phyloP scores from a whole-genome alignment of 2,797 vertebrate genomes.

The Thamnophis elegans region DNA sequence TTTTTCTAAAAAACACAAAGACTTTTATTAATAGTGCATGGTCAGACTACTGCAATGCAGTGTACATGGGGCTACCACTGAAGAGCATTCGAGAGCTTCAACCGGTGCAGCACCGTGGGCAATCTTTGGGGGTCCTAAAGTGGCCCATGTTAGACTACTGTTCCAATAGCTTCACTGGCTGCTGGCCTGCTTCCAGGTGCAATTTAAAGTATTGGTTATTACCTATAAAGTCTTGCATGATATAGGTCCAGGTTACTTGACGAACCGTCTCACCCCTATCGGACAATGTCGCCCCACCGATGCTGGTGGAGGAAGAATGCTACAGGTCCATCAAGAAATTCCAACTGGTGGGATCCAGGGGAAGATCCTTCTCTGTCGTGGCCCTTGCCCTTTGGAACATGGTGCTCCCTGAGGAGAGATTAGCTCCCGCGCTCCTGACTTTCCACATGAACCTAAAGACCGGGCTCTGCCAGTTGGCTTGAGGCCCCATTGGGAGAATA shows the following conservation, averaged over 20 bases:
- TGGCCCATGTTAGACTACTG: too few relatives aligned
- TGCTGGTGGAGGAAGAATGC: neutral
- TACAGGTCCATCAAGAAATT: neutral
- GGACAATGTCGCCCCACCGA: neutral
- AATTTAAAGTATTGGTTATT: too few relatives aligned
- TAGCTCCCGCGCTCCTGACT: too few relatives aligned
- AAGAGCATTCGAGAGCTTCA: neutral
- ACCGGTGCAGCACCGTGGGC: neutral
- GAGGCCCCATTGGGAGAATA: neutral
- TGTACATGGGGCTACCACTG: neutral
- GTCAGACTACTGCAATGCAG: neutral
- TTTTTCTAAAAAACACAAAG: neutral
- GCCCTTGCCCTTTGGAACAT: neutral
- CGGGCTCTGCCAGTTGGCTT: neutral
- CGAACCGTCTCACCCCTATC: neutral
- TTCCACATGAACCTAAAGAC: neutral
- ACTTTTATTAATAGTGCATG: neutral
- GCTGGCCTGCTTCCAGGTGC: too few relatives aligned
- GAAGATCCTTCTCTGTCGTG: neutral
- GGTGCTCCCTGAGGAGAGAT: too few relatives aligned
- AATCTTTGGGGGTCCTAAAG: neutral
- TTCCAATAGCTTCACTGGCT: too few relatives aligned
- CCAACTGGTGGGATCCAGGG: neutral
- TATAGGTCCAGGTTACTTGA: neutral
- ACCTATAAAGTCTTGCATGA: neutral